Evolutionary conservation across 2,888 invertebrate species (phyloP).

Genomic region (Homarus gammarus): DNA sequence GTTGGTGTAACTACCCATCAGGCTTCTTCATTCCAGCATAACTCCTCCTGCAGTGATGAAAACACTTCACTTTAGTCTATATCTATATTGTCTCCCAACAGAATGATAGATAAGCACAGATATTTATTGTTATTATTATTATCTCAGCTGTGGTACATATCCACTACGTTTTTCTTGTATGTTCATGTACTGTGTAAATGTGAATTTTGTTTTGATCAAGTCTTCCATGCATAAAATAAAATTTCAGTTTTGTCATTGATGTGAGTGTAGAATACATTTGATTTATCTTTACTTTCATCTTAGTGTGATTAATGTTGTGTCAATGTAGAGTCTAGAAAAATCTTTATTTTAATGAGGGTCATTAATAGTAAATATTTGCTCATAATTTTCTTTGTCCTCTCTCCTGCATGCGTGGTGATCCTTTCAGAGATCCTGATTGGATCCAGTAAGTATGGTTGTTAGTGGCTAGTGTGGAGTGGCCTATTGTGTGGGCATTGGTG

Average conservation of each 20-base stretch:
- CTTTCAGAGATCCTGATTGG: conserved; percentile 74
- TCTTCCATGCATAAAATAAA: neutral
- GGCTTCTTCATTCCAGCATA: neutral
- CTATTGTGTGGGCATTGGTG: conserved; percentile 19
- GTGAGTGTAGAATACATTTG: conserved; percentile 14
- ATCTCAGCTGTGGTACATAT: neutral
- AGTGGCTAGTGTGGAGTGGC: conserved; percentile 4
- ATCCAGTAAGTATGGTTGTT: conserved; percentile 68
- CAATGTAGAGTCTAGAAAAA: conserved; percentile 1
- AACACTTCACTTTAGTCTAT: conserved; percentile 5
- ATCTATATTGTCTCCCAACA: neutral
- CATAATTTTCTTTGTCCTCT: conserved; percentile 52
- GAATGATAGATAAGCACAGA: conserved; percentile 2
- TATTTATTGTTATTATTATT: neutral
- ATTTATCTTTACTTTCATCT: neutral
- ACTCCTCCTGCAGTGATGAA: neutral
- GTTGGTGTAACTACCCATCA: neutral
- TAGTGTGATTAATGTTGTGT: neutral
- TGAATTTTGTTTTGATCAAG: neutral
- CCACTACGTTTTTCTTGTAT: neutral
- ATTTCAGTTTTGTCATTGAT: conserved; percentile 15
- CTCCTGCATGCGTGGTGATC: conserved; percentile 72
- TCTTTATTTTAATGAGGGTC: conserved; percentile 28
- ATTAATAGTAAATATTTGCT: conserved; percentile 27
- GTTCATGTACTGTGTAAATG: conserved; percentile 14